A percentile compares a stretch with the other conserved stretches of the same genome.
phyloP scores from a whole-genome alignment of 1,140 invertebrate species.

The Zaprionus davidi region DNA sequence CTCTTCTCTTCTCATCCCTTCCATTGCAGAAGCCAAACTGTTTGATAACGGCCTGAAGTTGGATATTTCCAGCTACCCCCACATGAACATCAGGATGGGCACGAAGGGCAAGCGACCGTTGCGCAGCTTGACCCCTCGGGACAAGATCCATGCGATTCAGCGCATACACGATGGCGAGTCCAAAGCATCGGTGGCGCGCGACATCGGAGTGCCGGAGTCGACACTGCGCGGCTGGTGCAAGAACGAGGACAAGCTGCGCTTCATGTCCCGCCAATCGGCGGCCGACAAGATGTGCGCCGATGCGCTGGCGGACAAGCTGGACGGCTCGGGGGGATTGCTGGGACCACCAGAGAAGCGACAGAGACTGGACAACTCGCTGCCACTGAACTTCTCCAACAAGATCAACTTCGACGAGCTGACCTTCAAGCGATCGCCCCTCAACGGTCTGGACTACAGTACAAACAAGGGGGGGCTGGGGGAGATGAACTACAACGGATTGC shows the following conservation, averaged over 20 bases:
- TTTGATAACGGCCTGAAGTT: constrained; percentile 84
- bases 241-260: constrained; percentile 90
- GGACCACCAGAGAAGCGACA: constrained; percentile 86
- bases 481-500: constrained; percentile 67
- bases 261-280: constrained; percentile 88
- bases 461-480: constrained; percentile 75
- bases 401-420: constrained; percentile 79
- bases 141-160: constrained; percentile 91
- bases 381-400: constrained; percentile 83
- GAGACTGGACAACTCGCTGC: constrained; percentile 77
- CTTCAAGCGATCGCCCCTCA: constrained; percentile 72
- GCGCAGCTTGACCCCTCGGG: constrained; percentile 88
- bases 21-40: constrained; percentile 77
- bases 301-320: constrained; percentile 72
- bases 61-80: constrained; percentile 84
- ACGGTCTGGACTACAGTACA: constrained; percentile 77
- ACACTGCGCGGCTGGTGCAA: constrained; percentile 94
- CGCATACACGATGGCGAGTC: constrained; percentile 92
- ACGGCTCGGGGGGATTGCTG: constrained; percentile 84
- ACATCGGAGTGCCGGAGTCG: constrained; percentile 92
- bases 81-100: constrained; percentile 83
- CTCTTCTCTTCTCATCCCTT: constrained; percentile 19
- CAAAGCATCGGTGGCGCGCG: constrained; percentile 91
- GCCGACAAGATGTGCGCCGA: constrained; percentile 85
- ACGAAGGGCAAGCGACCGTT: constrained; percentile 89